phyloP scores from a whole-genome alignment of 2,888 invertebrate species.

The Mayetiola destructor region DNA sequence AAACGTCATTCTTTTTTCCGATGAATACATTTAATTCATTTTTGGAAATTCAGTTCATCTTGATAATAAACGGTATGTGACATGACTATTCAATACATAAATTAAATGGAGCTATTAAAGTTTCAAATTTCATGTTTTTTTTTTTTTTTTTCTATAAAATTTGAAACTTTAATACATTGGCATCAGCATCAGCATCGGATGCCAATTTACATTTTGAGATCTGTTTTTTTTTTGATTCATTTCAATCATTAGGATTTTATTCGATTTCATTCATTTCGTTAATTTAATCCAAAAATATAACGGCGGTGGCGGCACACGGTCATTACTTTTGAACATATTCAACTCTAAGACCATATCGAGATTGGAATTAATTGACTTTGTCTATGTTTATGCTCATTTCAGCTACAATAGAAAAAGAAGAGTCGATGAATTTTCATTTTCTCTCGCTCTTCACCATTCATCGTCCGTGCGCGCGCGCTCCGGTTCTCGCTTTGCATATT shows the following conservation, averaged over 20 bases:
- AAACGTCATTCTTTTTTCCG: too few species aligned
- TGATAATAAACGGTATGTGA: background rate
- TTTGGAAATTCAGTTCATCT: conserved; percentile 10
- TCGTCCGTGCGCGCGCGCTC: too few species aligned
- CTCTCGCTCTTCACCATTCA: too few species aligned
- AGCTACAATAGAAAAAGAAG: too few species aligned
- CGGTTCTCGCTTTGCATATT: too few species aligned
- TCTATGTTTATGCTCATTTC: too few species aligned
- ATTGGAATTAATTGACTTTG: background rate
- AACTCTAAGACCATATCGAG: conserved; percentile 5
- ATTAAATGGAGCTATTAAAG: background rate
- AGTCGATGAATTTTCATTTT: background rate
- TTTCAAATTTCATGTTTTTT: background rate
- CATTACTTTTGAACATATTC: conserved; percentile 5
- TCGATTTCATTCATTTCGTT: conserved; percentile 1
- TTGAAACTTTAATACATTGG: too few species aligned
- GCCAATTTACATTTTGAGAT: background rate
- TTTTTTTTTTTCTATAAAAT: too few species aligned
- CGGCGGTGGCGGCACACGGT: background rate
- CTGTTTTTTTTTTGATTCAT: background rate
- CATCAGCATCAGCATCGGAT: too few species aligned
- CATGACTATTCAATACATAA: background rate
- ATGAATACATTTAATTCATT: too few species aligned
- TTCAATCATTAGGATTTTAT: conserved; percentile 2
- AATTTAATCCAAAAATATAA: too few species aligned